A percentile compares a stretch with the other conserved stretches of the same genome.
Evolutionary conservation across 1,140 invertebrate species (phyloP).

Genomic region (Coptotermes formosanus): DNA sequence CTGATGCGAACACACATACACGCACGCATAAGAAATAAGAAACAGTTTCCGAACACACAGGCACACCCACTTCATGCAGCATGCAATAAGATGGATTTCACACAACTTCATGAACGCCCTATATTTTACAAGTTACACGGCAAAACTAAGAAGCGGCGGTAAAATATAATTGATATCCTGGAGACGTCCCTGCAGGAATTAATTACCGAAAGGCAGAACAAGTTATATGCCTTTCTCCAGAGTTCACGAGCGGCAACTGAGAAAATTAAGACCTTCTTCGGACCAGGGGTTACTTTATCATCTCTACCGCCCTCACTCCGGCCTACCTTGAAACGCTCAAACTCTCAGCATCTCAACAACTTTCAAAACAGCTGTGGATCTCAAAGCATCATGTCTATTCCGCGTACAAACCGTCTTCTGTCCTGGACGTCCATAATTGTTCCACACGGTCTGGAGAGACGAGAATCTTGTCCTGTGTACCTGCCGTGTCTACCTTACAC

Average conservation of each 20-base stretch:
- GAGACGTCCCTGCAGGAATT: slow-evolving; percentile 16
- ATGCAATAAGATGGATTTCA: too few species aligned
- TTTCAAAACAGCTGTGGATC: too few species aligned
- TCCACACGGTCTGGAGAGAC: too few species aligned
- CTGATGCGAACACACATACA: too few species aligned
- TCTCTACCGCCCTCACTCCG: background rate
- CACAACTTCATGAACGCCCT: background rate
- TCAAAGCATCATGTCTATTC: too few species aligned
- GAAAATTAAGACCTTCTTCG: slow-evolving; percentile 11
- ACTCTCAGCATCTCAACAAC: background rate
- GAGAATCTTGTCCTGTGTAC: too few species aligned
- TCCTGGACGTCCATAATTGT: too few species aligned
- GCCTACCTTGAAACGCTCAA: background rate
- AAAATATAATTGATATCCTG: slow-evolving; percentile 14
- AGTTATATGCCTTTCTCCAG: slow-evolving; percentile 5
- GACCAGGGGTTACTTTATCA: slow-evolving; percentile 8
- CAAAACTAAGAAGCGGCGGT: background rate
- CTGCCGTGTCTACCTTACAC: too few species aligned
- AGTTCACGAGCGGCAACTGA: slow-evolving; percentile 2
- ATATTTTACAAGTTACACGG: background rate
- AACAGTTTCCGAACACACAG: too few species aligned
- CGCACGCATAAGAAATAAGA: too few species aligned
- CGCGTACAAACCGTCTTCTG: too few species aligned
- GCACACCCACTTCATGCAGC: too few species aligned
- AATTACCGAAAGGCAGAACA: slow-evolving; percentile 11